Evolutionary conservation across 2,888 invertebrate genomes (phyloP), one percentile per base, ranked within the genome.

Genomic region (Sarcophaga carnaria): DNA sequence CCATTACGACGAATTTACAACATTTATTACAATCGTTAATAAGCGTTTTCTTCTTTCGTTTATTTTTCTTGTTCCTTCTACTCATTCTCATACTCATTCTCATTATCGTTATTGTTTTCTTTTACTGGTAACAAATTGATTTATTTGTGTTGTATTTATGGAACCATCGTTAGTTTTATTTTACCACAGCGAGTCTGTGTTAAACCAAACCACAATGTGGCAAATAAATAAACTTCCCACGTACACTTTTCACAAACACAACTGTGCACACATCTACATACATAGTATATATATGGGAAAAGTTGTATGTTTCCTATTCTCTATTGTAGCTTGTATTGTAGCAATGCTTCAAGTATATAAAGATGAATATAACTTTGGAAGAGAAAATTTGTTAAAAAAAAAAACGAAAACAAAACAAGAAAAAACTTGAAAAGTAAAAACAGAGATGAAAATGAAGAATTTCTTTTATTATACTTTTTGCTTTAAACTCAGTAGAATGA

Each of bases 121-220:
- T 80, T 76, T 76, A 74, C 64, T 63, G 25, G 20, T 70, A 75
- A 79, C 75, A 84, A 84, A 84, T 75, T 84, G 79, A 84, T 75
- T 84, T 79, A 83, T 74, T 63, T 62, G n/a, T 22, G 14, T 64
- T 25, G 54, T 60, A 6, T 60, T 37, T 5, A 54, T 54, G 14
- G 54, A 54, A 54, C 54, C 17, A 10, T 14, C 17, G 54, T 60
- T 10, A 71, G 71, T 67, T 2, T 54, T 72, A 60, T 64, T 67
- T 75, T 70, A 75, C 22, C 27, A 74, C 27, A 49, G 11, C 25
- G 20, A 47, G 27, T 27, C 49, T 17, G 64, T 45, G 59, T 76
- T 59, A 1, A 12, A 11, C 60, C 37, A 45, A 49, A n/a, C n/a
- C 62, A n/a, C 49, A 27, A 17, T 22, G 54, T 22, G 22, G 54